These are phyloP conservation scores for Cartodere bifasciata DNA, from an alignment of 2,888 invertebrate species.

Conservation along the genomic window DNA sequence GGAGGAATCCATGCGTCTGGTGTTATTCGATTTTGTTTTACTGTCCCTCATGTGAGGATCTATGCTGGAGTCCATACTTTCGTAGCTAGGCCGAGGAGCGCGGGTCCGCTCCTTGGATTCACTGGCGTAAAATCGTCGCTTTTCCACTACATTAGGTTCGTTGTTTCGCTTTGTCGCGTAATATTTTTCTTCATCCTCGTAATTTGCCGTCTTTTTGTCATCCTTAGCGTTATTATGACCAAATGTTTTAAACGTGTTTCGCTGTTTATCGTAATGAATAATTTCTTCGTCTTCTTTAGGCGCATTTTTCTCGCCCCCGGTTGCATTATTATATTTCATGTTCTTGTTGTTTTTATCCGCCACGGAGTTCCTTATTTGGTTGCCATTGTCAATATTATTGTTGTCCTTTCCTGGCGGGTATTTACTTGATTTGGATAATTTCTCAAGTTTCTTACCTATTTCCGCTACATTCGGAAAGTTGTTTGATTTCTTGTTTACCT, in stretches of 20 bases:
- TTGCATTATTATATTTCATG: conserved; percentile 21
- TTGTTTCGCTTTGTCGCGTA: conserved; percentile 16
- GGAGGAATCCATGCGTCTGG: conserved; percentile 15
- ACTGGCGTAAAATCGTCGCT: conserved; percentile 25
- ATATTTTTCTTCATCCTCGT: conserved; percentile 22
- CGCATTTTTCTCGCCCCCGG: conserved; percentile 18
- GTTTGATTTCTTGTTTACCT: conserved; percentile 26
- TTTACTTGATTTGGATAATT: conserved; percentile 33
- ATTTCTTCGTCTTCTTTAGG: conserved; percentile 23
- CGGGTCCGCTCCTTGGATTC: conserved; percentile 22
- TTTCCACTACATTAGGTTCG: conserved; percentile 18
- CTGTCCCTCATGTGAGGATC: conserved; percentile 14
- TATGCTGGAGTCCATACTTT: conserved; percentile 30
- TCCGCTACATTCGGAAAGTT: conserved; percentile 37
- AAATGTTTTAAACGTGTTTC: conserved; percentile 31
- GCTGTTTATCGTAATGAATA: conserved; percentile 25
- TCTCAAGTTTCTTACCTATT: conserved; percentile 34
- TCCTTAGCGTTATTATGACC: conserved; percentile 26
- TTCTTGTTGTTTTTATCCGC: conserved; percentile 24
- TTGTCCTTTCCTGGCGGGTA: conserved; percentile 29
- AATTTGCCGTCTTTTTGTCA: conserved; percentile 26
- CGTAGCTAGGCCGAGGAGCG: conserved; percentile 29
- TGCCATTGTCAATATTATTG: conserved; percentile 15
- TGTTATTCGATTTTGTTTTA: conserved; percentile 9
- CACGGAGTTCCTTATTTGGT: conserved; percentile 18